These are phyloP conservation scores for Nipponacmea schrenckii DNA, from an alignment of 2,888 invertebrate species.

Conservation along the genomic window DNA sequence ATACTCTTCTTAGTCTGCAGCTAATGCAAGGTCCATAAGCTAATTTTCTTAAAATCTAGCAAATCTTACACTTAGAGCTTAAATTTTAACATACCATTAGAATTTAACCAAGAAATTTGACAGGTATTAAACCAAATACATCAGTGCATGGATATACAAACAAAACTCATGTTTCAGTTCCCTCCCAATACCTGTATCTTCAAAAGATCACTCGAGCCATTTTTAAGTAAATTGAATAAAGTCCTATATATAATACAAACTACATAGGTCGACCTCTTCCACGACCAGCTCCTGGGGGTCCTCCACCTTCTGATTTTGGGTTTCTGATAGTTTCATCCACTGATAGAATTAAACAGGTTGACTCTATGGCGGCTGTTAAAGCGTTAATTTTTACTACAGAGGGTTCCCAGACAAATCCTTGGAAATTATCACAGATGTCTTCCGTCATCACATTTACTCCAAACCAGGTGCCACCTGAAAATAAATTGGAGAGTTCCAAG, in stretches of 20 bases:
- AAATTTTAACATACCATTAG: no score
- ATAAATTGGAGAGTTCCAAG: neutral
- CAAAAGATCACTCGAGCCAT: no score
- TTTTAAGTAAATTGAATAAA: no score
- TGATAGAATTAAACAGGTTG: slow-evolving; percentile 93
- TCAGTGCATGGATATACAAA: no score
- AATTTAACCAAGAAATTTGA: no score
- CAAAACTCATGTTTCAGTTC: no score
- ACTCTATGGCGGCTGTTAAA: slow-evolving; percentile 92
- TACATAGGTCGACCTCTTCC: slow-evolving; percentile 57
- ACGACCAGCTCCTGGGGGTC: slow-evolving; percentile 46
- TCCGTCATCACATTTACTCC: slow-evolving; percentile 96
- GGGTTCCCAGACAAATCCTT: slow-evolving; percentile 97
- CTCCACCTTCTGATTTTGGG: slow-evolving; percentile 50
- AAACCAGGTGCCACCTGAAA: slow-evolving; percentile 84
- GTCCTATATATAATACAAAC: neutral
- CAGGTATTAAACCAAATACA: no score
- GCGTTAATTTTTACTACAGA: slow-evolving; percentile 96
- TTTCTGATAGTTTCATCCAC: slow-evolving; percentile 95
- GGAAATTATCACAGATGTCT: slow-evolving; percentile 93
- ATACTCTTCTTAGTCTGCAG: no score
- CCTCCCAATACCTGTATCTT: no score
- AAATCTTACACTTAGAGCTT: no score
- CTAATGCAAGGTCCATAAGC: no score
- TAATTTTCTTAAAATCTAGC: no score